phyloP scores from a whole-genome alignment of 2,888 invertebrate species.

The Pelosia muscerda region DNA sequence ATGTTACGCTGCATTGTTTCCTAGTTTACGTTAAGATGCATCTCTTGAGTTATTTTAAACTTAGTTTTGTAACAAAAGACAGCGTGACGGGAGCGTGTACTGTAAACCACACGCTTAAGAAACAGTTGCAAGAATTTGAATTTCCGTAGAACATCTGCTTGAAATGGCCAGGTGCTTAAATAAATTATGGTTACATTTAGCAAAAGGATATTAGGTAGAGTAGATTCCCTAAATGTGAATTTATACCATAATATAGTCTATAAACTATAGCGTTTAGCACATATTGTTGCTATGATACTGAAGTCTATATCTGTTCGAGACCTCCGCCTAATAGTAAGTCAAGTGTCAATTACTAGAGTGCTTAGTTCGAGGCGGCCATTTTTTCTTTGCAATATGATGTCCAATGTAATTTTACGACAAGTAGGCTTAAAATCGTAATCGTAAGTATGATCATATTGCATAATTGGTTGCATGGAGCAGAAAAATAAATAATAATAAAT shows the following conservation, averaged over 20 bases:
- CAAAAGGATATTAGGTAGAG: constrained; percentile 6
- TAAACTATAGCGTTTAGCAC: background rate
- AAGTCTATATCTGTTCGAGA: no score
- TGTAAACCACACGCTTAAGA: constrained; percentile 26
- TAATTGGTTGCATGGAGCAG: no score
- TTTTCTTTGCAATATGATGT: no score
- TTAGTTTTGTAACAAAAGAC: constrained; percentile 28
- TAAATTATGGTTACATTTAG: constrained; percentile 9
- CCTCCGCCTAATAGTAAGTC: no score
- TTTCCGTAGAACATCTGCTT: constrained; percentile 28
- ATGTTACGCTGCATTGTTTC: background rate
- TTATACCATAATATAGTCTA: background rate
- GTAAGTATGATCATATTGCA: no score
- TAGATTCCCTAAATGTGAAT: background rate
- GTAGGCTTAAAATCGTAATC: no score
- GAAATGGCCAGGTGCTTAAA: constrained; percentile 1
- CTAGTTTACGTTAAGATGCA: constrained; percentile 5
- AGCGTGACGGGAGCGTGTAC: constrained; percentile 18
- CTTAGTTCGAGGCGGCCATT: no score
- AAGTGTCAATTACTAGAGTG: no score
- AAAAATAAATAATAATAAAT: no score
- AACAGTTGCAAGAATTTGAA: constrained; percentile 25
- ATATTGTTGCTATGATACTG: background rate
- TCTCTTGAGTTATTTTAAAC: constrained; percentile 5
- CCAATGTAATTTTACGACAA: no score